Base-by-base conservation (phyloP, 2,113 vertebrate genomes). In the Ivindomyrus marchei region DNA sequence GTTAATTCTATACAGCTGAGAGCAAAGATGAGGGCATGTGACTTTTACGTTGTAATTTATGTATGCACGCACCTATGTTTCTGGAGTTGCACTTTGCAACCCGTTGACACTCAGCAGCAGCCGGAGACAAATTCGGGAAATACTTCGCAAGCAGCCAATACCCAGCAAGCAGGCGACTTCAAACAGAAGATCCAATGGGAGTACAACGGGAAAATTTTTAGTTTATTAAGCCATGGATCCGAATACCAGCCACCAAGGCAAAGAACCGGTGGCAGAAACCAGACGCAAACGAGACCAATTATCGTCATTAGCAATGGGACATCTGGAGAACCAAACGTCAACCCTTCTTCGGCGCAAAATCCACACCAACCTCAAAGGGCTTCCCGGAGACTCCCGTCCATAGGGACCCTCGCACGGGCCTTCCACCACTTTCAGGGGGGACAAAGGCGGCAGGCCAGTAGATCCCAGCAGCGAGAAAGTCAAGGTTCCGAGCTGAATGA, bases 191-290 rank as follows among this genome's bases (percentile, higher is more conserved):
- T 98, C 91, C 96, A 96, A 91, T 99, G 98, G 98, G 96, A 96
- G 94, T 97, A 97, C 91, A 97, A 98, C 93, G 98, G 98, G 88
- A 97, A 97, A 95, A 96, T 98, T 85, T 98, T 95, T 91, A 97
- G 97, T 92, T 94, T 99, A 88, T 94, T 97, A 88, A 97, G 97
- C 94, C 95, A 94, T 27, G 97, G 96, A 4, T 91, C 98, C 0
- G 94, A 96, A 92, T 98, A 97, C 94, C 95, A 96, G 91, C 97
- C 97, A 1, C 93, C 96, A 19, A 91, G 93, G n/a, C 92, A 95
- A 89, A 94, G 95, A 85, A 45, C 52, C 31, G 13, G 50, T 39
- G 95, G 91, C 0, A 36, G 89, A 36, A 92, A 85, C 0, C 88
- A 91, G 0, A 92, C 92, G 91, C 91, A 93, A 90, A 49, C 47